Evolutionary conservation across 2,888 invertebrate genomes (phyloP), one percentile per base, ranked within the genome.

Genomic region (Chymomyza caudatula): DNA sequence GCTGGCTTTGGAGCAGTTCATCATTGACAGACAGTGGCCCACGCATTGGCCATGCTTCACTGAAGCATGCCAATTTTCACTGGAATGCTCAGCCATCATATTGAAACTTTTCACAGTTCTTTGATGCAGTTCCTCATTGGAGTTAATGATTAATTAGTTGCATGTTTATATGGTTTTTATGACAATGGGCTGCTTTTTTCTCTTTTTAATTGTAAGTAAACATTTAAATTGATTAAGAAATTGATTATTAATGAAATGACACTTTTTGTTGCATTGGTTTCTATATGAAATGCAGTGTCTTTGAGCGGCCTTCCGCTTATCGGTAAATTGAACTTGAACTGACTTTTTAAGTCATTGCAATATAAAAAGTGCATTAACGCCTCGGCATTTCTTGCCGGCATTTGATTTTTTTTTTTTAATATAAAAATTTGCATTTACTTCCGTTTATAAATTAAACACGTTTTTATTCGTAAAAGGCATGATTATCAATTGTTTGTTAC

Each of bases 31-130:
- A 51, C 13, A 43, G 53, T 17, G 13, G 37, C 83, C 79, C 70
- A 77, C 77, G 69, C 74, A 2, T 54, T 60, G 71, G 65, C 66
- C 54, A 53, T 80, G 82, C 83, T 82, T 67, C 82, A 82, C 23
- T 85, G 82, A 78, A 82, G 82, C 82, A 78, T 82, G 83, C 77
- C 83, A 80, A 75, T 73, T 77, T 76, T 73, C 75, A 78, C 78
- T 79, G 82, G 84, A 81, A 81, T 71, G 69, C 77, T 81, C 77
- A 77, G 81, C 81, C 71, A 55, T 81, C 71, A 73, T 80, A 6
- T 37, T 8, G 20, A 22, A 67, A 52, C 54, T 70, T 65, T 63
- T 69, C 25, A 17, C 25, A 5, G 54, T 57, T 52, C 55, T 62
- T 58, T 51, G 52, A 60, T 65, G 47, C 52, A 51, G 52, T 68